phyloP scores from a whole-genome alignment of 2,888 invertebrate genomes.

The Agapostemon virescens region DNA sequence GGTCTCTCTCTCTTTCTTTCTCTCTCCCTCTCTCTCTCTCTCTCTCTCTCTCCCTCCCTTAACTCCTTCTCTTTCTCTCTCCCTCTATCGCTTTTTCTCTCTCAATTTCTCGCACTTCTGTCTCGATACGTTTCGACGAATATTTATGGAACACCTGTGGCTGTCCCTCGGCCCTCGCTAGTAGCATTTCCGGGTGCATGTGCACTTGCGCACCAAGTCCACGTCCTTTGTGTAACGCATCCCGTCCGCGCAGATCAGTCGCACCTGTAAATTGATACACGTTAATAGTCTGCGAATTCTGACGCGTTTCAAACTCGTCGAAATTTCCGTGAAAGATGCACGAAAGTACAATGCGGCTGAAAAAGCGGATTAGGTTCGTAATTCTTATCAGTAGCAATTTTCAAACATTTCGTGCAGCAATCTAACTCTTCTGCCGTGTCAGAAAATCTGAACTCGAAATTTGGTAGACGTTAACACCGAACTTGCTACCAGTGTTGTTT shows the following conservation, averaged over 20 bases:
- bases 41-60: not conserved
- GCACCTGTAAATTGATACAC: slow-evolving; percentile 83
- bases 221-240: slow-evolving; percentile 97
- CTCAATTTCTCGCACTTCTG: slow-evolving; percentile 52
- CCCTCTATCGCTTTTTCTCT: not conserved
- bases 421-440: too few relatives aligned
- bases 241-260: slow-evolving; percentile 95
- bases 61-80: slow-evolving; percentile 48
- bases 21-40: not conserved
- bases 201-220: slow-evolving; percentile 97
- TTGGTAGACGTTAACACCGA: too few relatives aligned
- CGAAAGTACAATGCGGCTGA: too few relatives aligned
- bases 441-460: too few relatives aligned
- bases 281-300: not conserved
- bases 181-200: slow-evolving; percentile 95
- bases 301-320: too few relatives aligned
- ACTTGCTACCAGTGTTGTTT: too few relatives aligned
- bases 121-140: slow-evolving; percentile 58
- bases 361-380: too few relatives aligned
- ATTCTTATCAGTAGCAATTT: too few relatives aligned
- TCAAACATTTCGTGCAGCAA: too few relatives aligned
- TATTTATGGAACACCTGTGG: slow-evolving; percentile 59
- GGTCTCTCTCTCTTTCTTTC: slow-evolving; percentile 19
- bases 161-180: slow-evolving; percentile 72
- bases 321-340: too few relatives aligned